These are phyloP conservation scores for Apodemus sylvaticus DNA, from an alignment of 2,113 vertebrate genomes.

Conservation along the genomic window DNA sequence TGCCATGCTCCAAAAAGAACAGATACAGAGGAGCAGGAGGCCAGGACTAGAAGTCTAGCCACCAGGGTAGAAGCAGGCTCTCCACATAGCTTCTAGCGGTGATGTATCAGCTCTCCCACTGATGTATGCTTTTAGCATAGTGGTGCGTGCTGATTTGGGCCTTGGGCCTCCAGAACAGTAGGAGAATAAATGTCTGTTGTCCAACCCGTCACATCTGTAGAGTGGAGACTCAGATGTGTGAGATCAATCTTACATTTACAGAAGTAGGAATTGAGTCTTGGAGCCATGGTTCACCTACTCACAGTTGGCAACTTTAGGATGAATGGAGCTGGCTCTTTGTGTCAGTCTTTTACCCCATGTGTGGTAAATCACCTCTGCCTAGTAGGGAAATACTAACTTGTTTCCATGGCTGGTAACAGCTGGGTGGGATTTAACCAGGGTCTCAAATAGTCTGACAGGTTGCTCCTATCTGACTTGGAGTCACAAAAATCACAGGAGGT, in stretches of 20 bases:
- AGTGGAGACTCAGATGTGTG: not conserved
- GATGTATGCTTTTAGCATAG: not conserved
- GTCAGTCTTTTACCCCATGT: not conserved
- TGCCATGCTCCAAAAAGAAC: not conserved
- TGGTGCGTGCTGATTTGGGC: not conserved
- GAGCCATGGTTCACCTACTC: not conserved
- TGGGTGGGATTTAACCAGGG: not conserved
- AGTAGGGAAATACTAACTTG: not conserved
- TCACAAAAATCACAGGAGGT: not conserved
- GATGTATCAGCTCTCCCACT: not conserved
- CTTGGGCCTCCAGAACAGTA: not conserved
- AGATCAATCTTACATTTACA: not conserved
- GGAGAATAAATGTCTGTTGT: not conserved
- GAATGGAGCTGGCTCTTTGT: fast-evolving
- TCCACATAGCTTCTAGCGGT: not conserved
- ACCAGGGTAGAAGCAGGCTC: not conserved
- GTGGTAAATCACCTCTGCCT: not conserved
- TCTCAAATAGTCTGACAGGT: not conserved
- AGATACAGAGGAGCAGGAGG: not conserved
- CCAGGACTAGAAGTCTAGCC: not conserved
- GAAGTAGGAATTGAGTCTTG: not conserved
- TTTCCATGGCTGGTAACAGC: not conserved
- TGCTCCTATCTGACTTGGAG: not conserved
- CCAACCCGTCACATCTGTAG: not conserved
- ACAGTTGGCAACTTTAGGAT: not conserved